Base-by-base conservation (phyloP, 2,888 invertebrate genomes). In the Pammene fasciana region DNA sequence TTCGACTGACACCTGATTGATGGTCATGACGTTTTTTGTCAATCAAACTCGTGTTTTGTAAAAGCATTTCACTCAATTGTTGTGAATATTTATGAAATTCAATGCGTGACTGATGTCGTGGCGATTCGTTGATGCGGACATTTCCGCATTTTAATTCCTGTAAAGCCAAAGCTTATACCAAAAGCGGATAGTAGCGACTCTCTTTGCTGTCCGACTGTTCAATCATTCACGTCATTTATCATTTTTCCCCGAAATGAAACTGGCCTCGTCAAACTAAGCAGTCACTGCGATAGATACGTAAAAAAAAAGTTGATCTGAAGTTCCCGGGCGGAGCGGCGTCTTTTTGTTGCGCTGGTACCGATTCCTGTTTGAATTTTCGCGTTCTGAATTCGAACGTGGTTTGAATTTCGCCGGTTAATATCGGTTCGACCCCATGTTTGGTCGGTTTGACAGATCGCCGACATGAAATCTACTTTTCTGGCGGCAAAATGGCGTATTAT, bases 401-500 rank as follows among this genome's bases (percentile, higher is more conserved):
- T 84, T 83, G 80, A 83, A 86, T 82, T 85, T 82, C 78, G 82
- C 74, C 80, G 83, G 81, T 78, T 86, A 84, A 84, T 86, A 84
- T 79, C 79, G 82, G 79, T 81, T 79, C 79, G 79, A 83, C 84
- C 83, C 82, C 68, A 68, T 72, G 88, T 92, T 91, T 88, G 90
- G 87, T 87, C 90, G 89, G 90, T 90, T 90, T 92, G 92, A 92
- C 92, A 92, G 90, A 90, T 89, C 87, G 89, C 85, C 86, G 86
- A 88, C 90, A 84, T 88, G 88, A 86, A 89, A 86, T 88, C 88
- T 86, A 86, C 88, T 88, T 86, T 70, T 88, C 86, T 86, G 86
- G 86, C 83, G 85, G 84, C 85, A 87, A 90, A 91, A 91, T 90
- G 88, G 86, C 88, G 88, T 89, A 89, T 90, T 91, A 89, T 87